Evolutionary conservation across 2,888 invertebrate species (phyloP).

Genomic region (Pollenia griseotomentosa): DNA sequence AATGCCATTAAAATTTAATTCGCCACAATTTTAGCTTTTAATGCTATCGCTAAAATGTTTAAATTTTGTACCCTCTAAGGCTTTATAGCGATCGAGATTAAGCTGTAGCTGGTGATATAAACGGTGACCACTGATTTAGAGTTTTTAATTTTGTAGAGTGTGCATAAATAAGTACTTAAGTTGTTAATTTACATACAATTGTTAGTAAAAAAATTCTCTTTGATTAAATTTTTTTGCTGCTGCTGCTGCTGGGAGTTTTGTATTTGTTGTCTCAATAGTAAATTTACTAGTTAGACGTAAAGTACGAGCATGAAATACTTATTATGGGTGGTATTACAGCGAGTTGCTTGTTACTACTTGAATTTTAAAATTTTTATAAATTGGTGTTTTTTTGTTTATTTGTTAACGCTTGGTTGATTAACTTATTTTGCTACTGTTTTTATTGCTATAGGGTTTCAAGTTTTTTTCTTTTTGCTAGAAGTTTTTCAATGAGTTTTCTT

Average conservation of each 20-base stretch:
- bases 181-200: constrained; percentile 70
- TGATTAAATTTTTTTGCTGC: constrained; percentile 2
- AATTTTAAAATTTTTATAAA: constrained; percentile 47
- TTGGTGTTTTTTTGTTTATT: constrained; percentile 67
- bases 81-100: too few relatives aligned
- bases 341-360: constrained; percentile 24
- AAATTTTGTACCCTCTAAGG: too few relatives aligned
- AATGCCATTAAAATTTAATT: too few relatives aligned
- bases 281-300: not conserved
- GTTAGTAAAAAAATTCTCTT: constrained; percentile 40
- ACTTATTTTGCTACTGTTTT: constrained; percentile 44
- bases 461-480: not conserved
- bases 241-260: not conserved
- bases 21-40: too few relatives aligned
- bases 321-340: not conserved
- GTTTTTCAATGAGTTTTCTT: not conserved
- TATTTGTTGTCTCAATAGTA: constrained; percentile 14
- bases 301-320: constrained; percentile 14
- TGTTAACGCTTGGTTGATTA: constrained; percentile 65
- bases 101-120: too few relatives aligned
- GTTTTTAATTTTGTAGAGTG: not conserved
- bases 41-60: too few relatives aligned
- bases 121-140: too few relatives aligned
- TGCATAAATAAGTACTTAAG: constrained; percentile 11
- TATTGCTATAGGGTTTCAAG: not conserved